These are phyloP conservation scores for Spinus olivaceus DNA, from an alignment of 2,797 vertebrate species.

Conservation along the genomic window DNA sequence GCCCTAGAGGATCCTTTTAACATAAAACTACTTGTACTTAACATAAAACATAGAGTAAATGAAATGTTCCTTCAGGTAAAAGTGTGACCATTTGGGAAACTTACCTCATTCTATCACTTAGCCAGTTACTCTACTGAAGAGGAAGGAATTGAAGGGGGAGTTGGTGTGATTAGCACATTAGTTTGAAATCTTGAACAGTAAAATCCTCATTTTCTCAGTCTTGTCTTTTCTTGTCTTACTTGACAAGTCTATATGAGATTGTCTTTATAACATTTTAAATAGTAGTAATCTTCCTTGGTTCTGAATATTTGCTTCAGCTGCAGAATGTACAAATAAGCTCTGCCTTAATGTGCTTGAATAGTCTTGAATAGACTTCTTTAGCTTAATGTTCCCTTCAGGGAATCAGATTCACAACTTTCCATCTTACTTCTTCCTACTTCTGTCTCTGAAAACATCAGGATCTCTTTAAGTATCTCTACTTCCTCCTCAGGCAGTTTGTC, in stretches of 20 bases:
- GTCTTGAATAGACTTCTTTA: constrained; percentile 53
- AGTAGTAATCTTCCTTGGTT: constrained; percentile 36
- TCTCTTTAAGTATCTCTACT: constrained; percentile 34
- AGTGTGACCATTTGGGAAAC: not conserved
- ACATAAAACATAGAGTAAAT: not conserved
- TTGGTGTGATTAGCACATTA: not conserved
- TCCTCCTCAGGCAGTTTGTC: constrained; percentile 32
- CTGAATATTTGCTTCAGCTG: constrained; percentile 50
- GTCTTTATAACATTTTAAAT: constrained; percentile 37
- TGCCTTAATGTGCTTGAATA: constrained; percentile 54
- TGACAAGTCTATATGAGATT: constrained; percentile 16
- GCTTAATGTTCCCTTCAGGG: constrained; percentile 50
- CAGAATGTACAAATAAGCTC: constrained; percentile 37
- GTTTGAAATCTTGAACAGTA: not conserved
- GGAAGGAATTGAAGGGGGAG: not conserved
- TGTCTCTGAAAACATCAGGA: constrained; percentile 37
- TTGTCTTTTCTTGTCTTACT: constrained; percentile 25
- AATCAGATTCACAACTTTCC: constrained; percentile 55
- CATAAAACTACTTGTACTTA: not conserved
- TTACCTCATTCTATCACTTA: not conserved
- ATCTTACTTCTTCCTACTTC: constrained; percentile 39
- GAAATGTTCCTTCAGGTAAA: not conserved
- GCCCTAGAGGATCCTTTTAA: not conserved
- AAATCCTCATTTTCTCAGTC: not conserved
- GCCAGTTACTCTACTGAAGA: not conserved